Evolutionary conservation across 2,888 invertebrate genomes (phyloP), one percentile per base, ranked within the genome.

Genomic region (Carabus problematicus): DNA sequence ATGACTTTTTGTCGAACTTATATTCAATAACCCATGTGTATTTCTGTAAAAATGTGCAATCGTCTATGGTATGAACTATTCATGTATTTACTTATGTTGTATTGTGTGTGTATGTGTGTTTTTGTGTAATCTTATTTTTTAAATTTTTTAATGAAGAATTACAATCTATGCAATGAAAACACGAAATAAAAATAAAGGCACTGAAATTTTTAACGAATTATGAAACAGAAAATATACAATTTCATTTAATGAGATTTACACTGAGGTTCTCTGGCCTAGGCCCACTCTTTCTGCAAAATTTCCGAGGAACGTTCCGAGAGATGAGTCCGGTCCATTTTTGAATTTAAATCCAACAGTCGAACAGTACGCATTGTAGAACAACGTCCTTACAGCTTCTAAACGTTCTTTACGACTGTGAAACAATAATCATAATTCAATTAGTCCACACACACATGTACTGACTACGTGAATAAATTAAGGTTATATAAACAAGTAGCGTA

Each of bases 241-340:
- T 47, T 45, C 14, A 11, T 45, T 45, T 11, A 45, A 45, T 45
- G 11, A 45, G 11, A 58, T 61, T 61, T 62, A 61, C 49, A 66
- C 66, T 49, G 70, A 62, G 16, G 70, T 47, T 58, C 66, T 66
- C 16, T 66, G 54, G 39, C 66, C 66, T n/a, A 76, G 71, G 18
- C 86, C 87, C 69, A 87, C 85, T 81, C 85, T 87, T 74, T 86
- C 87, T 11, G 86, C 86, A 73, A 87, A 83, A 72, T 85, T 86
- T 64, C 85, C 86, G 45, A 87, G 76, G 18, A 88, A 75, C 68
- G 83, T 82, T 29, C 85, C 82, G 16, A 88, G 75, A 47, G 84
- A 82, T 29, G 82, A 79, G 62, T 85, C 85, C 19, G 82, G 80
- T 64, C 82, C 82, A 73, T 83, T 83, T 73, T 84, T 85, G 77